These are phyloP conservation scores for Champsocephalus gunnari DNA, from an alignment of 2,797 vertebrate genomes.

Conservation along the genomic window DNA sequence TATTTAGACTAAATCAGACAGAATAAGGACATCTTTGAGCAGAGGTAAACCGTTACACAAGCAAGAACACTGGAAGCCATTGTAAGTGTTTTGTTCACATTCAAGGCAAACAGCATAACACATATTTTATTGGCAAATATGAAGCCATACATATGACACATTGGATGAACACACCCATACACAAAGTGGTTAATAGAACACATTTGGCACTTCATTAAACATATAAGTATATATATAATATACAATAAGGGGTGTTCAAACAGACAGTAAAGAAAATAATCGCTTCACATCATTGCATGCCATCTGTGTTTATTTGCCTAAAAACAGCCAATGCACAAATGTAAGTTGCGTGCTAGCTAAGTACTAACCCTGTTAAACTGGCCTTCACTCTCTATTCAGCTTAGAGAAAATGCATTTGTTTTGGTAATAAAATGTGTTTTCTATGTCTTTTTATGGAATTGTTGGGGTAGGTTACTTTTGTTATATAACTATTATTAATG, in stretches of 20 bases:
- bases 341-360: not conserved
- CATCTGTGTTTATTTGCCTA: not conserved
- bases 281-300: not conserved
- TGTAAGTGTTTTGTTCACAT: not conserved
- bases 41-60: not conserved
- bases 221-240: too few species aligned
- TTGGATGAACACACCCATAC: constrained; percentile 3
- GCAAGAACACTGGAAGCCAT: not conserved
- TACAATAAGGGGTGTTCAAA: not conserved
- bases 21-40: not conserved
- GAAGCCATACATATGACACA: not conserved
- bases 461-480: not conserved
- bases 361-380: not conserved
- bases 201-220: not conserved
- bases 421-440: too few species aligned
- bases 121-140: not conserved
- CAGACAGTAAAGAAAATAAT: not conserved
- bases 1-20: constrained; percentile 6
- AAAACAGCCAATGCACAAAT: not conserved
- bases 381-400: not conserved
- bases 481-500: not conserved
- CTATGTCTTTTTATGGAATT: not conserved
- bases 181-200: not conserved
- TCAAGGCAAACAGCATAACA: not conserved
- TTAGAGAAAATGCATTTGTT: not conserved